A percentile compares a stretch with the other conserved stretches of the same genome.
Conservation (phyloP, 1,140 invertebrate species). For the Diorhabda sublineata region DNA sequence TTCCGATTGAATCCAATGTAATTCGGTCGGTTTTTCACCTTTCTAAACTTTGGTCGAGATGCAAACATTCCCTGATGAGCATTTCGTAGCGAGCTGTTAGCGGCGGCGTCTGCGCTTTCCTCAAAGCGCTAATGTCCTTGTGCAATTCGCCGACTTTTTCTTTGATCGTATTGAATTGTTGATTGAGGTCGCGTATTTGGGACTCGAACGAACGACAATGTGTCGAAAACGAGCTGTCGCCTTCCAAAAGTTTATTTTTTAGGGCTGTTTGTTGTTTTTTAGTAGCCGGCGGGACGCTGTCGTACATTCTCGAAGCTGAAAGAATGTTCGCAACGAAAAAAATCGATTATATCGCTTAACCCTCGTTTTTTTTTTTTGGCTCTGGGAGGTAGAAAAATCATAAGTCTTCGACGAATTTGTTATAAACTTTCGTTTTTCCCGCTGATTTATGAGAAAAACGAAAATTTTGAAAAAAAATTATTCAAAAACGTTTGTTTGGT, state of each 20-base stretch:
- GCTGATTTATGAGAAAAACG: too few species aligned
- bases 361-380: too few species aligned
- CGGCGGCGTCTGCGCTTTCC: slow-evolving; percentile 57
- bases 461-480: too few species aligned
- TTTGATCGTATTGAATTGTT: slow-evolving; percentile 59
- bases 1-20: too few species aligned
- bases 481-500: too few species aligned
- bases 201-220: slow-evolving; percentile 63
- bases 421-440: not conserved
- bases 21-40: slow-evolving; percentile 21
- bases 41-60: slow-evolving; percentile 61
- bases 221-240: slow-evolving; percentile 60
- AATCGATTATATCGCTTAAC: too few species aligned
- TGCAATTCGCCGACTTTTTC: slow-evolving; percentile 62
- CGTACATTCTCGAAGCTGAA: slow-evolving; percentile 40
- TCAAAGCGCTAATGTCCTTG: slow-evolving; percentile 52
- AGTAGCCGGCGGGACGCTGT: slow-evolving; percentile 45
- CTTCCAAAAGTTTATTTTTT: slow-evolving; percentile 50
- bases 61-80: slow-evolving; percentile 57
- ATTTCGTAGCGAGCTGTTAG: slow-evolving; percentile 55
- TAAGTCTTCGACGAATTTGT: not conserved
- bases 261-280: slow-evolving; percentile 48
- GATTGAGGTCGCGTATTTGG: slow-evolving; percentile 59
- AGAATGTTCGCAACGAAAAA: not conserved
- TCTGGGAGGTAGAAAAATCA: too few species aligned